Conservation (phyloP, 2,113 vertebrate species). For the Lophochroa leadbeateri region DNA sequence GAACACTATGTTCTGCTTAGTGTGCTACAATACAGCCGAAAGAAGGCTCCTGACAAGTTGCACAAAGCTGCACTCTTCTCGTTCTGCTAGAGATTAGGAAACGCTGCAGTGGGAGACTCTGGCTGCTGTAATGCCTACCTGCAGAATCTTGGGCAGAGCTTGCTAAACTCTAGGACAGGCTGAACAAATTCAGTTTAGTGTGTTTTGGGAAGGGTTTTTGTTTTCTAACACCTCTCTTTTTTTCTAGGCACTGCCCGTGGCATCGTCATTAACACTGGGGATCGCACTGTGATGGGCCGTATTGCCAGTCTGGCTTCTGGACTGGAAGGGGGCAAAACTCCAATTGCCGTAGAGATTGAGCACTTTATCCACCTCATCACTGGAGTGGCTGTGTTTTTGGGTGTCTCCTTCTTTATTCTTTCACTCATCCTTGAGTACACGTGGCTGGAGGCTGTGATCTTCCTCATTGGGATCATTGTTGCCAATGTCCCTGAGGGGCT, state of each 20-base stretch:
- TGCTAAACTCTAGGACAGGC: background rate
- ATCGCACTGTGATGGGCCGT: conserved; percentile 83
- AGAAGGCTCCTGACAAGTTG: no score
- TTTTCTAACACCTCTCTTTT: background rate
- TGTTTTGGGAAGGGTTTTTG: background rate
- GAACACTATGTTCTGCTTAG: no score
- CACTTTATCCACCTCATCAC: conserved; percentile 85
- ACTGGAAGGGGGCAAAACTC: conserved; percentile 81
- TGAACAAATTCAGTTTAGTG: background rate
- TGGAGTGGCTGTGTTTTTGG: conserved; percentile 82
- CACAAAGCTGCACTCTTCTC: no score
- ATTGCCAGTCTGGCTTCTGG: conserved; percentile 83
- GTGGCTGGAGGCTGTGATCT: conserved; percentile 83
- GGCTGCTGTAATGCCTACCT: background rate
- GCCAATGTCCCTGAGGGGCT: conserved; percentile 83
- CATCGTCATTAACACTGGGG: conserved; percentile 81
- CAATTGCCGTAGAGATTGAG: conserved; percentile 79
- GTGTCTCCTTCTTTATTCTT: conserved; percentile 80
- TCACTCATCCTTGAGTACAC: conserved; percentile 82
- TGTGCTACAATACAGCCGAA: no score
- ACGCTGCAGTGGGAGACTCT: background rate
- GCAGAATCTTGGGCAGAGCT: background rate
- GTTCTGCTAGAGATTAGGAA: background rate
- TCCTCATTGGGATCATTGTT: conserved; percentile 84
- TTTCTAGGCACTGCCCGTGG: conserved; percentile 79